Evolutionary conservation across 1,140 invertebrate genomes (phyloP), one percentile per base, ranked within the genome.

Genomic region (Babylonia areolata): DNA sequence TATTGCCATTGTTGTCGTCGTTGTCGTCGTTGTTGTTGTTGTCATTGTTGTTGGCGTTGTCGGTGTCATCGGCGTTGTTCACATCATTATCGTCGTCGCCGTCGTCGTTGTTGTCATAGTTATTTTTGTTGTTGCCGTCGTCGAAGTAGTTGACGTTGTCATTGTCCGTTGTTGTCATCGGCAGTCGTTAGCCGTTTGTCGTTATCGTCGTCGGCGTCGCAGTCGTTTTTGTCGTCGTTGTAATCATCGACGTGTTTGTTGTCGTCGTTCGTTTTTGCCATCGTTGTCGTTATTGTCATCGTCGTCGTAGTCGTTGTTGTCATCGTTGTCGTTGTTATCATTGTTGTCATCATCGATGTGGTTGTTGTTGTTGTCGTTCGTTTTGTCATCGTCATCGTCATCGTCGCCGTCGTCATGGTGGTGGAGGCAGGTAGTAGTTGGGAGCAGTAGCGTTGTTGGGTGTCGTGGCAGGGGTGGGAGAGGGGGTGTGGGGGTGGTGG

Each of bases 101-200:
- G 58, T 82, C 51, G 58, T 82, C 51, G 58, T 82, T 31, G 58
- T 82, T 31, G 58, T 82, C n/a, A 82, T 82, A n/a, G 58, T 51
- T 31, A 82, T 58, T 31, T 54, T 82, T 33, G 31, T 82, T 3
- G 58, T 23, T 15, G 37, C 58, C 33, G 23, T 82, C 81, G 37
- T 58, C 81, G 31, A 1, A 42, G 58, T n/a, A 0, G 37, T 82
- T n/a, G 15, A 1, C 51, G 33, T 64, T 15, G 5, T 23, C 51
- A 0, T 64, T 17, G 31, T 51, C 54, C 81, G 1, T 58, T 23
- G 0, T 64, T 23, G 0, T 64, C 58, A 0, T 64, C 58, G 0
- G 5, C 58, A 64, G 15, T 28, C 0, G 2, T 39, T 17, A 17
- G 28, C n/a, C 33, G 17, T 11, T 54, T 51, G 2, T 31, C 33